A percentile compares a stretch with the other conserved stretches of the same genome.
Conservation (phyloP, 2,797 vertebrate species). For the Trichosurus vulpecula region DNA sequence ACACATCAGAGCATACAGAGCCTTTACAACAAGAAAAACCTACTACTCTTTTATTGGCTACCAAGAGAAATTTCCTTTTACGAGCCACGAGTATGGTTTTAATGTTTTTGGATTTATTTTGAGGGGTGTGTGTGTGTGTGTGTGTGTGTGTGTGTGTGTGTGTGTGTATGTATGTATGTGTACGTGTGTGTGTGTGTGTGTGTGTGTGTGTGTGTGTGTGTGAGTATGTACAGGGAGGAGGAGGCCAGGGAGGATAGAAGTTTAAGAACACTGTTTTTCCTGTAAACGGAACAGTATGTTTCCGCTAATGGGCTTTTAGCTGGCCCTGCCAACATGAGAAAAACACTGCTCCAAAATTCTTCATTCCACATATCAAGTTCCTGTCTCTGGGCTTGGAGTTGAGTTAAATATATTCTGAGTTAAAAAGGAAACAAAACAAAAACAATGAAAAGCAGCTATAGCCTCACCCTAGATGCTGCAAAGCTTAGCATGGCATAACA, state of each 20-base stretch:
- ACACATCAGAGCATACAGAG: slow-evolving; percentile 4
- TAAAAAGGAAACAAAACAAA: slow-evolving; percentile 1
- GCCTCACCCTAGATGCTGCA: not conserved
- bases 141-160: not conserved
- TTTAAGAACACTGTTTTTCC: slow-evolving; percentile 59
- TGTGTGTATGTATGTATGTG: not conserved
- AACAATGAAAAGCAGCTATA: not conserved
- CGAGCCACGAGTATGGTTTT: slow-evolving; percentile 68
- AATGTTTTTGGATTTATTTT: slow-evolving; percentile 73
- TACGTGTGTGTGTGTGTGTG: not conserved
- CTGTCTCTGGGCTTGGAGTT: slow-evolving; percentile 47
- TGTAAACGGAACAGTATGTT: slow-evolving; percentile 65
- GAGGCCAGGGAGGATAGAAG: not conserved
- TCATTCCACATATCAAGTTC: slow-evolving; percentile 53
- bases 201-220: not conserved
- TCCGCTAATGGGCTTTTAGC: slow-evolving; percentile 60
- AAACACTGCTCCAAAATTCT: slow-evolving; percentile 24
- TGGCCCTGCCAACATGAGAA: slow-evolving; percentile 41
- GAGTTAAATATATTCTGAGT: slow-evolving; percentile 27
- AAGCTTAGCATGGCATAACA: not conserved
- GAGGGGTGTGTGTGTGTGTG: slow-evolving; percentile 29
- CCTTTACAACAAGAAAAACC: slow-evolving; percentile 42
- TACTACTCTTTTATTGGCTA: slow-evolving; percentile 56
- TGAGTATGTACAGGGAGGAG: not conserved
- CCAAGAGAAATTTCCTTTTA: slow-evolving; percentile 67